Evolutionary conservation across 2,797 vertebrate species (phyloP), one percentile per base, ranked within the genome.

Genomic region (Anabas testudineus): DNA sequence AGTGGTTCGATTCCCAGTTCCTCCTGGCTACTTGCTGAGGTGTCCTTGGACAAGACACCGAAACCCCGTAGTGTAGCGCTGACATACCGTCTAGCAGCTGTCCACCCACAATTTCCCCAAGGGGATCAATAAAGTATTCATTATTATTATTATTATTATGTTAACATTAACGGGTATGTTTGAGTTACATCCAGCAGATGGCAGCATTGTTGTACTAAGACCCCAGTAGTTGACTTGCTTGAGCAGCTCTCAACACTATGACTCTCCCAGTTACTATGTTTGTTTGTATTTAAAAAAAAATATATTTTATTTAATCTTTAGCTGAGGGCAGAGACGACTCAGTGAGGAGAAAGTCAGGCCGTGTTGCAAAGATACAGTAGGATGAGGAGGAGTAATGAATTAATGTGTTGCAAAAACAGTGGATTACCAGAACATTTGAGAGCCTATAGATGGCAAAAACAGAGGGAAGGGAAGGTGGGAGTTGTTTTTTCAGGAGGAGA

Each of bases 131-230:
- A n/a, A n/a, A n/a, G n/a, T n/a, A n/a, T n/a, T n/a, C n/a, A n/a
- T n/a, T n/a, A n/a, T n/a, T n/a, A n/a, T n/a, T n/a, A n/a, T n/a
- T n/a, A n/a, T n/a, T n/a, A n/a, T n/a, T n/a, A n/a, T n/a, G n/a
- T n/a, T n/a, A n/a, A n/a, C 10, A 34, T 10, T 34, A 10, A 34
- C 34, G 34, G 34, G 26, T 28, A 28, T 36, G 34, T 10, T 36
- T 36, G 9, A 36, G 34, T 36, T 9, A 36, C 34, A 18, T 75
- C 62, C 84, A 78, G 57, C 49, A 87, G 84, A 72, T 76, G 82
- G 76, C 63, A 76, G 43, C 56, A 78, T 76, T 65, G 58, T 53
- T 26, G 3, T 21, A 21, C 75, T 63, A 48, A 15, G 19, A 0
- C 21, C 2, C 1, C 30, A 22, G 8, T 16, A 8, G n/a, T 16